Base-by-base conservation (phyloP, 2,797 vertebrate genomes). In the Perodicticus potto region DNA sequence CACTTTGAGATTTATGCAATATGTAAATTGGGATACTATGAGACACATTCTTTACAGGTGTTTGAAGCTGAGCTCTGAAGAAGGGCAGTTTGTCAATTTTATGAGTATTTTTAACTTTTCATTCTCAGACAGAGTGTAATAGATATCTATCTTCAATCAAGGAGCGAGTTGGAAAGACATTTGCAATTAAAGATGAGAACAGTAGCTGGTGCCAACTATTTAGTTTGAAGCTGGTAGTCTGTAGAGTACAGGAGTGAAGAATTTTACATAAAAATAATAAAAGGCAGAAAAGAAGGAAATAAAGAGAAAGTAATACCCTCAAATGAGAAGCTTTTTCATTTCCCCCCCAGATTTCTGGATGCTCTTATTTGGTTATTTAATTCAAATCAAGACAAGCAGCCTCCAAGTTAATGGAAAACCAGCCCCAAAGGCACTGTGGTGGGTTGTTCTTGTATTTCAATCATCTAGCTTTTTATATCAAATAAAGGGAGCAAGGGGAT, bases 1-100 rank as follows among this genome's bases (percentile, higher is more conserved):
- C 55, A 80, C 53, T 45, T 87, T 53, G n/a, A 89, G 25, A 74
- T 94, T 97, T 96, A 97, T 93, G 49, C 86, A 95, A 84, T 81
- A 74, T 94, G n/a, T 80, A 97, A 97, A 90, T 83, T 89, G 43
- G 25, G 32, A 84, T 27, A 80, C 27, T 80, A 37, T 55, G 59
- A 84, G 59, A 67, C 32, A 76, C 17, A 61, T 72, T 91, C 74
- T 86, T 53, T 80, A 69, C 86, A 80, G 19, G 49, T 86, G 37
- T 94, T 97, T 95, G 70, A 49, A 89, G 19, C 19, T 90, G 74
- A 70, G 13, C 45, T 89, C 14, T 19, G 25, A 89, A 81, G 27
- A 23, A 82, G 14, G 34, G 32, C 9, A 92, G 81, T 94, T 97
- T 87, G 76, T 85, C 77, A 93, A 94, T 85, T 90, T 87, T 90